Evolutionary conservation across 2,888 invertebrate genomes (phyloP), one percentile per base, ranked within the genome.

Genomic region (Phlogophora meticulosa): DNA sequence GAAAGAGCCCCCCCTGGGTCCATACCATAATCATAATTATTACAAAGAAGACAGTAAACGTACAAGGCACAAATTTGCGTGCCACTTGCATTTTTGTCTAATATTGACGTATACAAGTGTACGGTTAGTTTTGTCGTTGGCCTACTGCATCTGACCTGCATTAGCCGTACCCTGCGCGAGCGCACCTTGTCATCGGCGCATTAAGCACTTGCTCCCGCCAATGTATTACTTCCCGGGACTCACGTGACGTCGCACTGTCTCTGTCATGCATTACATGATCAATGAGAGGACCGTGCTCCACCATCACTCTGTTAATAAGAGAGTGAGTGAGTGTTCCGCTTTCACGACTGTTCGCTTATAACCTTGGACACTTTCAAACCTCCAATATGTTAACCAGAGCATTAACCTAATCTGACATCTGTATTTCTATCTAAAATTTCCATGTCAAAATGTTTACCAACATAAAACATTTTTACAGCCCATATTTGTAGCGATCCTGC

Each of bases 171-270:
- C 4, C 24, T 38, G 5, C 65, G 58, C 63, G 48, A 11, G 72
- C 73, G 61, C 81, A 64, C 64, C 59, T 76, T 48, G 58, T 48
- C 58, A 13, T 32, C 24, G 32, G 51, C 58, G 17, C 53, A 70
- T 75, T 61, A 75, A 61, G 49, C 55, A 63, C 63, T 77, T 62
- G 59, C 42, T 28, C 58, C 49, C 28, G 43, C 52, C 81, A 59
- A 77, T 77, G 52, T 77, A 57, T 62, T 36, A 72, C 81, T 72
- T 65, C 73, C 81, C 73, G 76, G 73, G 72, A 62, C 40, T 72
- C 34, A 10, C 10, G 34, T 69, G 66, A 63, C 56, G 58, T 17
- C 34, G 71, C 40, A 60, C 40, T 52, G 42, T 46, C 61, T 52
- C n/a, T 59, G 72, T 28, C 58, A 46, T 52, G 43, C 45, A 57